Percentiles rank a stretch among this genome's conserved stretches.
These are phyloP conservation scores for Amphipoea oculea DNA, from an alignment of 2,888 invertebrate species.

Conservation along the genomic window DNA sequence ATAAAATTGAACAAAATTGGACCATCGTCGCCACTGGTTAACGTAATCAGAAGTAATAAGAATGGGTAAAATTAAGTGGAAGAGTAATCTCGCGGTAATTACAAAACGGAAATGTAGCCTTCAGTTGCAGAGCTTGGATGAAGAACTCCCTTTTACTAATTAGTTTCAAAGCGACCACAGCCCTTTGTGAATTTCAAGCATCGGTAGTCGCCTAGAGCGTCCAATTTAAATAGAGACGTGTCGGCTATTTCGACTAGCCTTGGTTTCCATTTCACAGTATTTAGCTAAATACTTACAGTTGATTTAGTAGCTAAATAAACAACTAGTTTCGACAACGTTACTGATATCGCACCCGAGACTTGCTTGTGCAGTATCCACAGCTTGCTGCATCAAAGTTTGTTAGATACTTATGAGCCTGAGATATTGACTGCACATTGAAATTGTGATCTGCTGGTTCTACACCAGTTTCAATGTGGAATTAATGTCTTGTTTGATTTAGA, in stretches of 20 bases:
- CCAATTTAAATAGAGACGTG: conserved; percentile 86
- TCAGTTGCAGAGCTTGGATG: conserved; percentile 81
- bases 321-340: conserved; percentile 74
- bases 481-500: conserved; percentile 61
- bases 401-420: conserved; percentile 64
- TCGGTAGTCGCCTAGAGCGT: conserved; percentile 83
- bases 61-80: conserved; percentile 64
- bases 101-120: conserved; percentile 84
- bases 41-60: conserved; percentile 48
- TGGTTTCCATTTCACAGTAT: conserved; percentile 81
- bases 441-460: not conserved
- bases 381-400: conserved; percentile 90
- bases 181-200: conserved; percentile 88
- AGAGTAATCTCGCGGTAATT: conserved; percentile 69
- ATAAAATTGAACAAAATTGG: conserved; percentile 29
- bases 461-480: conserved; percentile 65
- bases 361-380: conserved; percentile 88
- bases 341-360: conserved; percentile 79
- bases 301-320: conserved; percentile 83
- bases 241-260: conserved; percentile 80
- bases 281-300: conserved; percentile 79
- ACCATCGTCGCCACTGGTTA: conserved; percentile 38
- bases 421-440: conserved; percentile 74
- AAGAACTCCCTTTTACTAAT: conserved; percentile 85
- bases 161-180: conserved; percentile 89